Percentiles rank a stretch among this genome's conserved stretches.
Conservation (phyloP, 2,888 invertebrate species). For the Philereme vetulata region DNA sequence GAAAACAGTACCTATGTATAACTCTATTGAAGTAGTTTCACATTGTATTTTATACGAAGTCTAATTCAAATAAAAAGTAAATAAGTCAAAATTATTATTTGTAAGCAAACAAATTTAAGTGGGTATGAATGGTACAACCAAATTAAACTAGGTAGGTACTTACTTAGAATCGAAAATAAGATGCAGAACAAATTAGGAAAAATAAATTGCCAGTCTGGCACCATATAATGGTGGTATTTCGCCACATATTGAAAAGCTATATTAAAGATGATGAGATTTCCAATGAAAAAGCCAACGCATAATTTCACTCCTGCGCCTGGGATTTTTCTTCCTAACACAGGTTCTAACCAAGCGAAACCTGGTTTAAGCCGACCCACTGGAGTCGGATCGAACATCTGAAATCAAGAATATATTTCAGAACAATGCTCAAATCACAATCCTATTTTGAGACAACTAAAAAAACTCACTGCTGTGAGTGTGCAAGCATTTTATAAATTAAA, state of each 20-base stretch:
- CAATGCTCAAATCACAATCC: neutral
- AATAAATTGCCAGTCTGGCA: slow-evolving; percentile 13
- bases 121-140: no score
- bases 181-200: slow-evolving; percentile 15
- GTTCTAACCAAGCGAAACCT: slow-evolving; percentile 89
- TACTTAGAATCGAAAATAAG: slow-evolving; percentile 16
- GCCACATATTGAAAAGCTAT: slow-evolving; percentile 86
- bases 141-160: slow-evolving; percentile 5
- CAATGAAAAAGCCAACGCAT: slow-evolving; percentile 88
- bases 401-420: slow-evolving; percentile 21
- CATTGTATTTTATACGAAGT: neutral
- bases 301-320: slow-evolving; percentile 90
- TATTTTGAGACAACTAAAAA: neutral
- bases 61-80: neutral
- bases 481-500: no score
- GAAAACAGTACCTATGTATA: slow-evolving; percentile 6
- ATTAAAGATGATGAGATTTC: slow-evolving; percentile 87
- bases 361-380: slow-evolving; percentile 90
- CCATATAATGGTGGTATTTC: slow-evolving; percentile 14
- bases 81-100: neutral
- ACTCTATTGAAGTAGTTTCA: no score
- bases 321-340: slow-evolving; percentile 88
- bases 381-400: slow-evolving; percentile 83
- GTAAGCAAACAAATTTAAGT: neutral
- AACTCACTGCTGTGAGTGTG: no score